Evolutionary conservation across 2,113 vertebrate genomes (phyloP), one percentile per base, ranked within the genome.

Genomic region (Phrynosoma blainvillii): DNA sequence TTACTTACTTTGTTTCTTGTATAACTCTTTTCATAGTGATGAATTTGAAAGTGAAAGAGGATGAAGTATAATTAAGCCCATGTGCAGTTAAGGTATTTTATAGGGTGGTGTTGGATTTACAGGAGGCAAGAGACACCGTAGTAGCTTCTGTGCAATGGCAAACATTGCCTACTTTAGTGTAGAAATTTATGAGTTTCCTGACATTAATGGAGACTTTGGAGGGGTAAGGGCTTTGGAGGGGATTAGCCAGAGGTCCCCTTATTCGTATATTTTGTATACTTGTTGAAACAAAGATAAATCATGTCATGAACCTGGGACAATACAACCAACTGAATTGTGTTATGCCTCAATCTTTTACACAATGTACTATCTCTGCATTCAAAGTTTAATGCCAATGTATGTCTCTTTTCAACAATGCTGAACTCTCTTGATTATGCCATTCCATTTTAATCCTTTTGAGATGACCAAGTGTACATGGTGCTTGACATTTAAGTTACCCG

Each of bases 251-350:
- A 96, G 97, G 84, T 91, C 94, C 90, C 91, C 83, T 82, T 85
- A 71, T 93, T 86, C 93, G 68, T 91, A 71, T 91, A 91, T 95
- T 96, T 93, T 93, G 93, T 94, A 83, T 87, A 89, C 89, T 94
- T 95, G 94, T 89, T 93, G 95, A 96, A 95, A 96, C 91, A 87
- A 88, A 90, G 91, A 96, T 96, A 96, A 97, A 97, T 97, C 95
- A 81, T 76, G 88, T 76, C n/a, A 8, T 59, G 23, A 74, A 82
- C 90, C 93, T 94, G 90, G 88, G 87, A 59, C 9, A 54, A 54
- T 77, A 91, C 90, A 93, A 65, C 90, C 91, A 21, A 2, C 4
- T n/a, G 90, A 91, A 88, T 91, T 88, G 76, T 27, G 23, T 86
- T 88, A 92, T 40, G 66, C 30, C 95, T 86, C 91, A 77, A 36